A percentile compares a stretch with the other conserved stretches of the same genome.
These are phyloP conservation scores for Pardalotus punctatus DNA, from an alignment of 2,113 vertebrate species.

Conservation along the genomic window DNA sequence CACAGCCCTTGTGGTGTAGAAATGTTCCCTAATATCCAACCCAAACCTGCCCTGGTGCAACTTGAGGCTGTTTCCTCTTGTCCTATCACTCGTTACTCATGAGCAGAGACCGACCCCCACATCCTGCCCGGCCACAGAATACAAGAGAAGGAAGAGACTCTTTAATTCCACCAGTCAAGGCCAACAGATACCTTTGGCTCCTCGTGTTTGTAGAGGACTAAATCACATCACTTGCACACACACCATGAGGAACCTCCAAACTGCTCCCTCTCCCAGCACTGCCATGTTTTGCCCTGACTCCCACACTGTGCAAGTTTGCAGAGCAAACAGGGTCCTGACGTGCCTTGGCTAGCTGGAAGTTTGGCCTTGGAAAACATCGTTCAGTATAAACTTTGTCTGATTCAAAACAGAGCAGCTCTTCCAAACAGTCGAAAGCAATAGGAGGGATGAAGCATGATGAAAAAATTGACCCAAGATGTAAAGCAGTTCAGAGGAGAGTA, in stretches of 20 bases:
- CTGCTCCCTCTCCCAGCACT: accelerated
- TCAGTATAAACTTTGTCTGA: neutral
- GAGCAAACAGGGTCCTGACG: neutral
- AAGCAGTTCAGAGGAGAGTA: neutral
- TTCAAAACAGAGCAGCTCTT: neutral
- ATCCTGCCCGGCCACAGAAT: neutral
- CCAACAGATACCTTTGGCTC: neutral
- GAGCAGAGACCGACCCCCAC: accelerated
- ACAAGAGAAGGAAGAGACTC: neutral
- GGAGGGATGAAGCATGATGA: neutral
- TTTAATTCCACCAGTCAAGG: neutral
- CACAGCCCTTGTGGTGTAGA: neutral
- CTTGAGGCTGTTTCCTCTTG: neutral
- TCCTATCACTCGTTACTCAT: accelerated
- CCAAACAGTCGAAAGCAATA: accelerated
- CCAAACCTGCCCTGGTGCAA: neutral
- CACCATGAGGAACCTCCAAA: neutral
- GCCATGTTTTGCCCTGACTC: neutral
- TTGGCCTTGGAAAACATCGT: neutral
- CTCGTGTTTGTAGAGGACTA: neutral
- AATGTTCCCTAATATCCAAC: neutral
- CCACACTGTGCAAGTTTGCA: neutral
- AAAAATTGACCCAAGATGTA: neutral
- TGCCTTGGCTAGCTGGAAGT: neutral
- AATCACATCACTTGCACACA: neutral